phyloP scores from a whole-genome alignment of 2,797 vertebrate genomes.

The Spinibarbus caldwelli region DNA sequence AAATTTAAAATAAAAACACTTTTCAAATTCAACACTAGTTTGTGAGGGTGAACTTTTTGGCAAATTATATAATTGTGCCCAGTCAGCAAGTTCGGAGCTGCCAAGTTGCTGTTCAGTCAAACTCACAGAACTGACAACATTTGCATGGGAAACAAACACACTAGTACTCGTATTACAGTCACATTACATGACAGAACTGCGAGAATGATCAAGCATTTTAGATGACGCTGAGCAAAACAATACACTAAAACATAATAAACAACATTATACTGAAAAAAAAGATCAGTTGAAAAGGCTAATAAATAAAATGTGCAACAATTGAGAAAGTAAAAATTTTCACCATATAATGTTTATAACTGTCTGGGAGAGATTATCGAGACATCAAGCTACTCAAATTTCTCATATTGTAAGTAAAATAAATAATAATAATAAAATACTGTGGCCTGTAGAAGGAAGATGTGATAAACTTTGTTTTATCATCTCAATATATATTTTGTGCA shows the following conservation, averaged over 20 bases:
- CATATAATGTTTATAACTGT: background rate
- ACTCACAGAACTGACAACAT: conserved; percentile 29
- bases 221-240: background rate
- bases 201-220: background rate
- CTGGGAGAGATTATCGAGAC: background rate
- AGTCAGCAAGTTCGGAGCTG: conserved; percentile 50
- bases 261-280: background rate
- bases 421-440: background rate
- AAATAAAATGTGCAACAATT: background rate
- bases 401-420: background rate
- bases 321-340: background rate
- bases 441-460: background rate
- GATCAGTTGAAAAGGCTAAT: background rate
- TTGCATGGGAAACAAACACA: conserved; percentile 32
- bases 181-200: conserved; percentile 26
- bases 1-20: conserved; percentile 20
- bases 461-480: background rate
- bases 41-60: conserved; percentile 37
- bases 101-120: conserved; percentile 34
- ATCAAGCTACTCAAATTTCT: background rate
- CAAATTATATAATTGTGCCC: conserved; percentile 42
- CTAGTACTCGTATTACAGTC: conserved; percentile 10
- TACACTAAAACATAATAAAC: background rate
- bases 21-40: conserved; percentile 25
- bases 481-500: background rate